Evolutionary conservation across 2,113 vertebrate species (phyloP).

Genomic region (Leptobrachium leishanense): DNA sequence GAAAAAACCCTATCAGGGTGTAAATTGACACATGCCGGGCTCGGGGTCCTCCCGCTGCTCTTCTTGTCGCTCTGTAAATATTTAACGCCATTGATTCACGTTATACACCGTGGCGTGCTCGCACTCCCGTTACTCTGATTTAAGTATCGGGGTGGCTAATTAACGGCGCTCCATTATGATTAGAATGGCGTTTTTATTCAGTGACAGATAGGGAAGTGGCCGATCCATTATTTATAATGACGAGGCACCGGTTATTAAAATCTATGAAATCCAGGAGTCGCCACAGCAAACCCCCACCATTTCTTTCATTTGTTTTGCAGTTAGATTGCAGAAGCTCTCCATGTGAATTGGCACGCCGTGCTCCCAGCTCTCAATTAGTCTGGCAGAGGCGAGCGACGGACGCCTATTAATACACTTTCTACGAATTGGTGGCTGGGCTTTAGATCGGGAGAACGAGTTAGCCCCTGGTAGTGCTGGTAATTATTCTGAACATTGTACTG

Average conservation of each 20-base stretch:
- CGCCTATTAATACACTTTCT: constrained; percentile 12
- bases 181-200: constrained; percentile 37
- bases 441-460: constrained; percentile 17
- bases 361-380: constrained; percentile 42
- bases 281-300: constrained; percentile 37
- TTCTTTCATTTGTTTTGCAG: constrained; percentile 48
- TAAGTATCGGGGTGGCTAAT: constrained; percentile 40
- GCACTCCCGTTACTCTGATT: constrained; percentile 22
- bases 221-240: constrained; percentile 44
- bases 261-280: constrained; percentile 36
- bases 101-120: constrained; percentile 15
- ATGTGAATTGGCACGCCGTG: constrained; percentile 25
- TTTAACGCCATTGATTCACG: constrained; percentile 14
- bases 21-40: not conserved
- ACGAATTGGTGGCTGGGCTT: constrained; percentile 23
- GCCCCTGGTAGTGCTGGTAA: constrained; percentile 26
- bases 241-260: constrained; percentile 44
- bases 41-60: not conserved
- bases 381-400: constrained; percentile 14
- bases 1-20: not conserved
- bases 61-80: constrained; percentile 22
- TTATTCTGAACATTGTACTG: constrained; percentile 8
- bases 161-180: constrained; percentile 32
- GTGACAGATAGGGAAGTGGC: constrained; percentile 23
- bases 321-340: constrained; percentile 35